Conservation (phyloP, 2,797 vertebrate species). For the Tangara arthus region DNA sequence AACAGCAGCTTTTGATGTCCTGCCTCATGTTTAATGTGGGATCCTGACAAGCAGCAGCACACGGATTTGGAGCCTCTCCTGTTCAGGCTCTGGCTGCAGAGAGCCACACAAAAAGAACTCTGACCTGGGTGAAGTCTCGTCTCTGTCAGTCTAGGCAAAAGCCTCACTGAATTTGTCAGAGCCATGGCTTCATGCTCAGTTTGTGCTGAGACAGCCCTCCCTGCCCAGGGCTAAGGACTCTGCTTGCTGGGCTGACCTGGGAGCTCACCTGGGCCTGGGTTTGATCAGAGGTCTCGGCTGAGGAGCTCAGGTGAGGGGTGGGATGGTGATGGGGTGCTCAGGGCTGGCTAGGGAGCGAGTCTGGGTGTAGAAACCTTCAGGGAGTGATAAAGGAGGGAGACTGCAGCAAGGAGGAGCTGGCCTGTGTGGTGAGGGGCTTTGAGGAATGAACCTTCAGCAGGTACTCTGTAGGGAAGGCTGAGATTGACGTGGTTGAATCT, state of each 20-base stretch:
- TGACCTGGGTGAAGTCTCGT: background rate
- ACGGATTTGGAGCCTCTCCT: background rate
- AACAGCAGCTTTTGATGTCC: background rate
- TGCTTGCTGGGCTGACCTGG: background rate
- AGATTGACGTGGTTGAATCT: background rate
- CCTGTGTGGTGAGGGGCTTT: rapidly evolving
- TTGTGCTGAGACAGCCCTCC: background rate
- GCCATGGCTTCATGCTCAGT: background rate
- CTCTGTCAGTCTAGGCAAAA: background rate
- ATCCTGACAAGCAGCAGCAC: background rate
- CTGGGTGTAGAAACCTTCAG: rapidly evolving
- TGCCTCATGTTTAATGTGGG: background rate
- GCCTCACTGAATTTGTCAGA: background rate
- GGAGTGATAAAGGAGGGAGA: rapidly evolving
- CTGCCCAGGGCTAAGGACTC: background rate
- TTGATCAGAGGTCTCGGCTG: background rate
- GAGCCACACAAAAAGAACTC: background rate
- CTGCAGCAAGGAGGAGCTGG: background rate
- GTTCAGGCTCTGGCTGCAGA: background rate
- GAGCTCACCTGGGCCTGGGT: background rate
- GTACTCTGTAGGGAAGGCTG: background rate
- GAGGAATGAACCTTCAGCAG: background rate
- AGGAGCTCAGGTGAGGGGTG: background rate
- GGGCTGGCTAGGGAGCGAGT: background rate
- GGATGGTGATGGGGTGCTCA: background rate